phyloP scores from a whole-genome alignment of 2,113 vertebrate genomes.

The Myotis brandtii region DNA sequence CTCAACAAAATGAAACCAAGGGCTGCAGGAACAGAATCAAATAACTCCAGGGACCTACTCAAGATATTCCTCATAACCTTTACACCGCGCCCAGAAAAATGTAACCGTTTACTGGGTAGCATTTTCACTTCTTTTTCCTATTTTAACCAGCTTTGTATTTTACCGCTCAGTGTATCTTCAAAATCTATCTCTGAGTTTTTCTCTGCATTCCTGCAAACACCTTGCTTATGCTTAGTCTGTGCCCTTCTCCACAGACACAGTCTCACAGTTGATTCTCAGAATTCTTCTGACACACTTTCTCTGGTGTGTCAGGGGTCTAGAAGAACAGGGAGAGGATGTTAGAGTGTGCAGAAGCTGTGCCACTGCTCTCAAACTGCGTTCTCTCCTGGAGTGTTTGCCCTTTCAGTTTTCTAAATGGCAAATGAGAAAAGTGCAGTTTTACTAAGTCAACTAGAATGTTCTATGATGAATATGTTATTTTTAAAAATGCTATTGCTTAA shows the following conservation, averaged over 20 bases:
- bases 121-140: background rate
- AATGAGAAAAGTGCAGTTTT: background rate
- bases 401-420: conserved; percentile 14
- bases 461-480: background rate
- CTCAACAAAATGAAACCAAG: conserved; percentile 67
- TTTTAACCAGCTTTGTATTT: background rate
- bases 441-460: background rate
- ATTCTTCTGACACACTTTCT: background rate
- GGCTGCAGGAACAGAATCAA: conserved; percentile 57
- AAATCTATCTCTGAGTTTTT: background rate
- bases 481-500: conserved; percentile 32
- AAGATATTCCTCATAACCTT: conserved; percentile 8
- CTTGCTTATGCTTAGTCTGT: background rate
- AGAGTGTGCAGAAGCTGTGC: background rate
- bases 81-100: background rate
- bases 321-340: background rate
- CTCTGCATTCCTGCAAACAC: too few species aligned
- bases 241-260: background rate
- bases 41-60: background rate
- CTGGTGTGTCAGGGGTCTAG: background rate
- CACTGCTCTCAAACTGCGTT: background rate
- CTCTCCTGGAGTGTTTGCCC: background rate
- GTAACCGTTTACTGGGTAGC: background rate
- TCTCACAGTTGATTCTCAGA: background rate
- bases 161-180: background rate